Conservation (phyloP, 2,797 vertebrate genomes). For the Gallinago stenura region DNA sequence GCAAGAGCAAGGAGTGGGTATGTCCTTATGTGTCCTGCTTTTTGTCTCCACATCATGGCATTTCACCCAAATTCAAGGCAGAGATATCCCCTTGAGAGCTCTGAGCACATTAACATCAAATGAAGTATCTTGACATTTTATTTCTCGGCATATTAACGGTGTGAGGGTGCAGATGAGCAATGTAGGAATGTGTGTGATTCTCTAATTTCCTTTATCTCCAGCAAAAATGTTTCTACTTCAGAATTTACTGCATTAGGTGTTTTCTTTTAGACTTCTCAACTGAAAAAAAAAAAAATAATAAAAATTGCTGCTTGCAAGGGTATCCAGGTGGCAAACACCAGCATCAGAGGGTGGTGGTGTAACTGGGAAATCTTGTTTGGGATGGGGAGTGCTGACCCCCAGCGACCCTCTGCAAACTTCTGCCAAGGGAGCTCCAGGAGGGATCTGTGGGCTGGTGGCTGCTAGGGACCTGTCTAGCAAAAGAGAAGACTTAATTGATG, state of each 20-base stretch:
- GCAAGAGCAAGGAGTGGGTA: neutral
- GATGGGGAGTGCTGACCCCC: neutral
- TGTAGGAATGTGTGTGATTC: neutral
- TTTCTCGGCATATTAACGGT: neutral
- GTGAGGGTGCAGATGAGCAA: neutral
- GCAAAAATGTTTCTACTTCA: neutral
- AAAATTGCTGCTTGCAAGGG: neutral
- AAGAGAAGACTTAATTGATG: neutral
- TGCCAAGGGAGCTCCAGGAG: neutral
- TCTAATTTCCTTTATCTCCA: neutral
- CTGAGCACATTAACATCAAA: neutral
- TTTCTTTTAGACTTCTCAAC: neutral
- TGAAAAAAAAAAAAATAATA: neutral
- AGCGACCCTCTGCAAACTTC: neutral
- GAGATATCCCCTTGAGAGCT: neutral
- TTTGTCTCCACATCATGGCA: neutral
- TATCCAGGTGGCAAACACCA: neutral
- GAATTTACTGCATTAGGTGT: neutral
- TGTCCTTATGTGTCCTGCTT: neutral
- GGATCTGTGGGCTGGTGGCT: neutral
- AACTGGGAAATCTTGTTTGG: neutral
- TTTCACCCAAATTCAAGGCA: neutral
- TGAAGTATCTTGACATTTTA: neutral
- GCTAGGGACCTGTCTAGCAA: neutral
- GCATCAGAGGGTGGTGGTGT: neutral